Evolutionary conservation across 2,888 invertebrate genomes (phyloP).

Genomic region (Frankliniella intonsa): DNA sequence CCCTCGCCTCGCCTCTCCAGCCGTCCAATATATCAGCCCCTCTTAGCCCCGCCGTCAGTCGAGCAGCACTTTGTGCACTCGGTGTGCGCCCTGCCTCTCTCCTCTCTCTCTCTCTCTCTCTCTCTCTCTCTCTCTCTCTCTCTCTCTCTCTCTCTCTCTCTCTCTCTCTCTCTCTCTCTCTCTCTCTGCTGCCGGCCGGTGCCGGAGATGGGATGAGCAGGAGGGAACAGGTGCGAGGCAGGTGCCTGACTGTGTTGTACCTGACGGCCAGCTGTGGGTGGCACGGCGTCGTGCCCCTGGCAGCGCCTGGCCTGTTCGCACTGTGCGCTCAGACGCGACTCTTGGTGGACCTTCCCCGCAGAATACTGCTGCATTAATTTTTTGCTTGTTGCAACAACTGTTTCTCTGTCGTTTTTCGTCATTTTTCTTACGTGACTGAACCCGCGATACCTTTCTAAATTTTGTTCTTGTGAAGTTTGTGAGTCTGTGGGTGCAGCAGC

Average conservation of each 20-base stretch:
- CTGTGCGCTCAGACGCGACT: too few species aligned
- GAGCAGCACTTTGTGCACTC: neutral
- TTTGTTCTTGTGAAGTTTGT: too few species aligned
- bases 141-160: neutral
- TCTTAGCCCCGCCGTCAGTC: neutral
- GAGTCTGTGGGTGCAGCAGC: too few species aligned
- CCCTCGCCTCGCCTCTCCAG: neutral
- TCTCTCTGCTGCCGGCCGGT: neutral
- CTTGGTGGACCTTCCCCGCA: too few species aligned
- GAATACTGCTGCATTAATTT: too few species aligned
- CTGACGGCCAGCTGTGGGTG: too few species aligned
- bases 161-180: neutral
- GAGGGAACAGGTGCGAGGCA: neutral
- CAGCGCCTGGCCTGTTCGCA: too few species aligned
- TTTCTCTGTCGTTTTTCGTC: too few species aligned
- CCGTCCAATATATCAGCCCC: slow-evolving; percentile 6
- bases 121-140: slow-evolving; percentile 1
- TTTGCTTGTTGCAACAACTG: too few species aligned
- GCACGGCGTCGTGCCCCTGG: too few species aligned
- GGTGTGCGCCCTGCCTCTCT: neutral
- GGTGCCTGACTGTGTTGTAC: neutral
- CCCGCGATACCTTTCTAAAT: too few species aligned
- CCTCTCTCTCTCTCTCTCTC: neutral
- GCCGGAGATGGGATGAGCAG: neutral
- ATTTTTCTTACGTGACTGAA: too few species aligned